Conservation (phyloP, 2,113 vertebrate genomes). For the Chascanopsetta lugubris region DNA sequence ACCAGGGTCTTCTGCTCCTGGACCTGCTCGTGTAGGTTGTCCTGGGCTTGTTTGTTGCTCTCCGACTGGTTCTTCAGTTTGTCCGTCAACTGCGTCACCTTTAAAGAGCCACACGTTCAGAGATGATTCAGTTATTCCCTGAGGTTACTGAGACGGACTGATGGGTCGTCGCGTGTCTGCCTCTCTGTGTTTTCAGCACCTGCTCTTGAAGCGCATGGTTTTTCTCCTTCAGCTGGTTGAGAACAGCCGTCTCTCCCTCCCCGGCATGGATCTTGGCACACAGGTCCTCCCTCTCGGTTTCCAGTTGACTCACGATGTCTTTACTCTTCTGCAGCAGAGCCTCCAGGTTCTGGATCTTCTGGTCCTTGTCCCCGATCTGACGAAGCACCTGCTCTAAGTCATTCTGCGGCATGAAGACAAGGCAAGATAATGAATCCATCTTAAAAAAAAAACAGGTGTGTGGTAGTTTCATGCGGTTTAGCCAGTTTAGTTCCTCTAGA, state of each 20-base stretch:
- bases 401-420: slow-evolving; percentile 78
- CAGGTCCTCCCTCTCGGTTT: slow-evolving; percentile 94
- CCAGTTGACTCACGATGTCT: slow-evolving; percentile 90
- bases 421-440: background rate
- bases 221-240: slow-evolving; percentile 96
- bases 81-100: slow-evolving; percentile 93
- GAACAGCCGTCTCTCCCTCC: slow-evolving; percentile 94
- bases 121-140: background rate
- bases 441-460: no score
- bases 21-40: slow-evolving; percentile 95
- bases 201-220: slow-evolving; percentile 93
- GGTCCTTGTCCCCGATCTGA: slow-evolving; percentile 98
- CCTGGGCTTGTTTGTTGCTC: slow-evolving; percentile 97
- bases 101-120: slow-evolving; percentile 4
- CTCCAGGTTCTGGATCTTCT: slow-evolving; percentile 99
- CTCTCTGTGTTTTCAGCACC: slow-evolving; percentile 67
- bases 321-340: slow-evolving; percentile 97
- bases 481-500: background rate
- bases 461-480: background rate
- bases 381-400: slow-evolving; percentile 97
- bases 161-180: no score
- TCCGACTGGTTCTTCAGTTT: slow-evolving; percentile 98
- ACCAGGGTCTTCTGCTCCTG: slow-evolving; percentile 95
- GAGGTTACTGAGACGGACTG: background rate
- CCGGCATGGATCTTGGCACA: slow-evolving; percentile 98